These are phyloP conservation scores for Sussaba pulchella DNA, from an alignment of 2,888 invertebrate genomes.

Conservation along the genomic window DNA sequence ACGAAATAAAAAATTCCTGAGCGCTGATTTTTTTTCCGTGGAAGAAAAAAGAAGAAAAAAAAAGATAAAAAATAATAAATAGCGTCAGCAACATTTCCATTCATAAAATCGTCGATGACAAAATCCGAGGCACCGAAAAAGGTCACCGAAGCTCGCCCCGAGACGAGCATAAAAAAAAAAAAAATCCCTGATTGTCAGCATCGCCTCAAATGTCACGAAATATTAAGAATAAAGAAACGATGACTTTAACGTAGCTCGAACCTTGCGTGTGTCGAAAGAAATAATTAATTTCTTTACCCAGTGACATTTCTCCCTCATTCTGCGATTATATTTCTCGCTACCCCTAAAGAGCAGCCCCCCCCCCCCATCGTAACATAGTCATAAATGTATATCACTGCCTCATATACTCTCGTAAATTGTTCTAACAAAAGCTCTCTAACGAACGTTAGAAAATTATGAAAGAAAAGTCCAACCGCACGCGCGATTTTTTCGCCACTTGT, in stretches of 20 bases:
- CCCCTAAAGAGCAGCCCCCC: not conserved
- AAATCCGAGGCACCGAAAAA: conserved; percentile 23
- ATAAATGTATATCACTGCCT: not conserved
- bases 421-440: conserved; percentile 22
- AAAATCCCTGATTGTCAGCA: not conserved
- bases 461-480: not conserved
- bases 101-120: not conserved
- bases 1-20: too few relatives aligned
- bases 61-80: too few relatives aligned
- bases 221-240: conserved; percentile 1
- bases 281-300: not conserved
- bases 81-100: too few relatives aligned
- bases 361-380: not conserved
- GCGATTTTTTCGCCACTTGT: not conserved
- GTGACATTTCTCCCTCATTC: conserved; percentile 13
- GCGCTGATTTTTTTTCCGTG: too few relatives aligned
- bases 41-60: too few relatives aligned
- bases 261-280: not conserved
- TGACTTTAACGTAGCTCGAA: not conserved
- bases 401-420: not conserved
- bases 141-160: conserved; percentile 21
- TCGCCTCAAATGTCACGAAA: not conserved
- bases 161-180: not conserved
- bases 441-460: not conserved
- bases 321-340: conserved; percentile 10